Evolutionary conservation across 2,888 invertebrate species (phyloP).

Genomic region (Sarcophaga variegata): DNA sequence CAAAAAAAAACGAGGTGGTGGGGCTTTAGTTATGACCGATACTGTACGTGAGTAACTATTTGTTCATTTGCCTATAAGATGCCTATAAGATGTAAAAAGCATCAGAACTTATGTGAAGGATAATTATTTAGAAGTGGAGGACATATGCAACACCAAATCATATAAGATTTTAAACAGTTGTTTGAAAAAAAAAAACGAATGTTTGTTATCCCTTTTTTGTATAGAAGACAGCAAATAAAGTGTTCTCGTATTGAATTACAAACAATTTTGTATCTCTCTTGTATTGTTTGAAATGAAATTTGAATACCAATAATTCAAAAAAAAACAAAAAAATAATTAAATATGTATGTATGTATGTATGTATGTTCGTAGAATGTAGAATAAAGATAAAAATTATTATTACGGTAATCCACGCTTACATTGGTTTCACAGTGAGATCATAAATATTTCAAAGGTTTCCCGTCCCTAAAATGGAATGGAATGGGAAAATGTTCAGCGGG

Average conservation of each 20-base stretch:
- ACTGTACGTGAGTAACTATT: neutral
- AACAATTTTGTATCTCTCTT: constrained; percentile 1
- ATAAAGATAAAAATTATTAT: constrained; percentile 43
- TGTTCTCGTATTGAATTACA: constrained; percentile 65
- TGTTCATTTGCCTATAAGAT: neutral
- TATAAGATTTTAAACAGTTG: constrained; percentile 50
- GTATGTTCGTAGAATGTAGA: constrained; percentile 17
- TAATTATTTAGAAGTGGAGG: neutral
- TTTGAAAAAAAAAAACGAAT: constrained; percentile 14
- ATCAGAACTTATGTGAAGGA: neutral
- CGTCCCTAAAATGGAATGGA: neutral
- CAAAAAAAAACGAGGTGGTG: too few relatives aligned
- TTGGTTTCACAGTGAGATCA: constrained; percentile 42
- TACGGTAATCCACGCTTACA: constrained; percentile 36
- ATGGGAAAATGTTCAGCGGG: constrained; percentile 1
- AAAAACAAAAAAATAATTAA: constrained; percentile 23
- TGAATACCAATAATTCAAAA: constrained; percentile 66
- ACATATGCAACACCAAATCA: constrained; percentile 5
- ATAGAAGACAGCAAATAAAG: constrained; percentile 46
- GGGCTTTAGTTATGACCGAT: too few relatives aligned
- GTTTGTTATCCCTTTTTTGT: constrained; percentile 22
- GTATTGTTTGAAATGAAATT: constrained; percentile 55
- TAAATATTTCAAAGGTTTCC: constrained; percentile 60
- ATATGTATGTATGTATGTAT: neutral
- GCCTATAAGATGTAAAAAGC: neutral